Evolutionary conservation across 2,113 vertebrate genomes (phyloP).

Genomic region (Sinocyclocheilus grahami): DNA sequence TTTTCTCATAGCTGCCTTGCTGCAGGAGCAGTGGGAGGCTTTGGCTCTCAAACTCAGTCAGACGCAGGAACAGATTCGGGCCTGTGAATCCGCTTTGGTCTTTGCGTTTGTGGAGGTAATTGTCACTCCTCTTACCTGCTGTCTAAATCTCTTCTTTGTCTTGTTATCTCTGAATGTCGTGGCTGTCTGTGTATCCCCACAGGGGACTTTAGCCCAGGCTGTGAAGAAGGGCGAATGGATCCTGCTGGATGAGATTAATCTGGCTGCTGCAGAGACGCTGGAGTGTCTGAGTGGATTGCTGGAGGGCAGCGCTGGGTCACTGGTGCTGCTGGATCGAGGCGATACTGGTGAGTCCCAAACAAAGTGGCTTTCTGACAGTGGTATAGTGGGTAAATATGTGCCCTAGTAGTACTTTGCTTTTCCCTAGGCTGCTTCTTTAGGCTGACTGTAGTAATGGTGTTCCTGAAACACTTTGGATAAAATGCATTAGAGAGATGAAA

Average conservation of each 20-base stretch:
- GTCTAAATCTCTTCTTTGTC: background rate
- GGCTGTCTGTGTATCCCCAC: constrained; percentile 45
- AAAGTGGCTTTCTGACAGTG: background rate
- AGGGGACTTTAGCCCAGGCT: constrained; percentile 92
- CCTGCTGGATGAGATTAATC: constrained; percentile 96
- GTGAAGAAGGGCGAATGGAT: constrained; percentile 97
- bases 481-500: background rate
- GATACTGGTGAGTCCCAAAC: constrained; percentile 82
- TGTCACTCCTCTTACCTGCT: background rate
- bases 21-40: constrained; percentile 90
- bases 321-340: constrained; percentile 93
- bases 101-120: constrained; percentile 98
- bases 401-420: background rate
- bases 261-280: constrained; percentile 93
- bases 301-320: constrained; percentile 87
- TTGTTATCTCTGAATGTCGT: background rate
- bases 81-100: constrained; percentile 88
- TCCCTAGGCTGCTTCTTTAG: background rate
- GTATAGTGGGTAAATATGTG: background rate
- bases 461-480: background rate
- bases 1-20: constrained; percentile 73
- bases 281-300: constrained; percentile 95
- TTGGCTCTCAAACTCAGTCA: constrained; percentile 87
- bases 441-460: background rate
- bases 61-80: constrained; percentile 92